Base-by-base conservation (phyloP, 92 coral and sea anemone genomes). In the Zoanthus sociatus region DNA sequence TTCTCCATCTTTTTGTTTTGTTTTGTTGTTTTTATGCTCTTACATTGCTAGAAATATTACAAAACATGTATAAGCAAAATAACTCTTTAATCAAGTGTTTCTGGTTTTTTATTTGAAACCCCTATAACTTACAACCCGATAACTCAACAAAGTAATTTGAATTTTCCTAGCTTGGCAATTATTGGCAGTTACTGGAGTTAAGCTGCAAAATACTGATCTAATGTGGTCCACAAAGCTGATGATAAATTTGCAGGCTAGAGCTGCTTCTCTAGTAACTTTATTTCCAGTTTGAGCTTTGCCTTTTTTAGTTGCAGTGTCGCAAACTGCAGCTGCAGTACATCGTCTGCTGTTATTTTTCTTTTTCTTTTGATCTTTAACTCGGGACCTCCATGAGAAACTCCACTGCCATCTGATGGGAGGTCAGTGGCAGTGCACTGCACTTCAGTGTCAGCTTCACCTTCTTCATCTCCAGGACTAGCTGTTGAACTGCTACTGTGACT, bases 391-490 rank as follows among this genome's bases (percentile, higher is more conserved):
- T 60, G 67, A 60, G 67, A 60, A 60, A 60, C 67, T 60, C 67
- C 67, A 60, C 67, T 13, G 67, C 30, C 67, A 60, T 60, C 67
- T 12, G 67, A 14, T 12, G 67, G 67, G 67, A 60, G 20, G 67
- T 60, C 67, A 60, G 26, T 60, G 3, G 67, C 67, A 60, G 67
- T 60, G 67, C 67, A 60, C 67, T 60, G 67, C 67, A 60, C 67
- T 60, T 12, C 67, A 60, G 18, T 60, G 67, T 60, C 67, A 2
- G 67, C 7, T 60, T 60, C 67, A 60, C 67, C 67, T 60, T 13
- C 20, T 60, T 60, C 67, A 60, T 60, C 67, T 2, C 67, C 67
- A 60, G 7, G 67, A 60, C 67, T 16, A 60, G 16, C 67, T 60
- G 67, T 3, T 60, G 67, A 2, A 60, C 67, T 60, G 67, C 67